Evolutionary conservation across 2,888 invertebrate species (phyloP).

Genomic region (Troilus luridus): DNA sequence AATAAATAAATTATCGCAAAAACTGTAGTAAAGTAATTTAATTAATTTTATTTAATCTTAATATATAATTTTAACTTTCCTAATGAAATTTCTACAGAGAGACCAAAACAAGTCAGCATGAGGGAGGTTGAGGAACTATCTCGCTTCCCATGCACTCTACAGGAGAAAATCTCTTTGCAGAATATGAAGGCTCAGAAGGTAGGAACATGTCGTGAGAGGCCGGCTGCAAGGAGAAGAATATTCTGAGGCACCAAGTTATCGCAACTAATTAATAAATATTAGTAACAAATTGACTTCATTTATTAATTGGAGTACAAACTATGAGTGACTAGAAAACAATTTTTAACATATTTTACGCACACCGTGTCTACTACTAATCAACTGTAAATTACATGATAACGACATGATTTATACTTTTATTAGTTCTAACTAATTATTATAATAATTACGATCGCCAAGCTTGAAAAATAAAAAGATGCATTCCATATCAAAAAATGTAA

Average conservation of each 20-base stretch:
- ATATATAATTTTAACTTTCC: neutral
- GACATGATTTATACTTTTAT: too few relatives aligned
- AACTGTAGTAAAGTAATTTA: too few relatives aligned
- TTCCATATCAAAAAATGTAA: too few relatives aligned
- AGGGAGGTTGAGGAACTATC: neutral
- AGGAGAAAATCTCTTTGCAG: neutral
- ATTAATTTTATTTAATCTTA: too few relatives aligned
- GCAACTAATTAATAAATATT: neutral
- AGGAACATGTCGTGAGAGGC: neutral
- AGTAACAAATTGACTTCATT: neutral
- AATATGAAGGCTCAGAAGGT: slow-evolving; percentile 12
- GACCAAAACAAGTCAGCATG: neutral
- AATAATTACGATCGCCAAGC: too few relatives aligned
- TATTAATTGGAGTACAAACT: neutral
- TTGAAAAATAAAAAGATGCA: too few relatives aligned
- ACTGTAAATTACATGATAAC: too few relatives aligned
- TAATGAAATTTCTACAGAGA: neutral
- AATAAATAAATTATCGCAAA: too few relatives aligned
- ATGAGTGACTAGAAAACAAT: too few relatives aligned
- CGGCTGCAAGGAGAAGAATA: neutral
- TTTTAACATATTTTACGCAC: too few relatives aligned
- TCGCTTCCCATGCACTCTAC: neutral
- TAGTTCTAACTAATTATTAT: too few relatives aligned
- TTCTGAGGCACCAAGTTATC: neutral
- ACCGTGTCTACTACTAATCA: too few relatives aligned